Evolutionary conservation across 2,797 vertebrate species (phyloP).

Genomic region (Argya squamiceps): DNA sequence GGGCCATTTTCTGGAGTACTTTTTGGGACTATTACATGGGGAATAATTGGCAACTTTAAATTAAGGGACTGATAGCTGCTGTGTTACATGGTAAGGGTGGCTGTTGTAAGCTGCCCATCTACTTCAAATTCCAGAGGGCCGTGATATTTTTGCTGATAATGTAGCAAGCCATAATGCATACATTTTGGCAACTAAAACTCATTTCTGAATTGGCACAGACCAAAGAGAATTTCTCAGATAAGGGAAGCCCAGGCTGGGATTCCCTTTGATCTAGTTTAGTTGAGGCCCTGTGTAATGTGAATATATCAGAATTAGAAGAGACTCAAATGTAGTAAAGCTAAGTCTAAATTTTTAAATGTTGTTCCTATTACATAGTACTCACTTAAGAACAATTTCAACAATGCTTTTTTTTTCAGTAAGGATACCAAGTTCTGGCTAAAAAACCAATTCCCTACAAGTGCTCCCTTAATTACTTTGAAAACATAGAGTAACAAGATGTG

Average conservation of each 20-base stretch:
- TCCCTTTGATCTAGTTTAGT: neutral
- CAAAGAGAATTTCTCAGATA: neutral
- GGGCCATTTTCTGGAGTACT: slow-evolving; percentile 19
- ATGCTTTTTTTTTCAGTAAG: neutral
- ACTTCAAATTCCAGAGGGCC: neutral
- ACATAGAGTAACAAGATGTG: slow-evolving; percentile 14
- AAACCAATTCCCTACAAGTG: neutral
- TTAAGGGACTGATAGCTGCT: neutral
- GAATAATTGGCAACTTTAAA: slow-evolving; percentile 24
- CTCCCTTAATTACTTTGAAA: slow-evolving; percentile 38
- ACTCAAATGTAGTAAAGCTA: neutral
- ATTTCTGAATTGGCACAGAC: neutral
- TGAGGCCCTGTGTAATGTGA: neutral
- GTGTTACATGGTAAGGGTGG: neutral
- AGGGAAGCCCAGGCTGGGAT: neutral
- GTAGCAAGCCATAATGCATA: neutral
- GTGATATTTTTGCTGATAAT: neutral
- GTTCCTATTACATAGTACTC: neutral
- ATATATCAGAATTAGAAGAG: neutral
- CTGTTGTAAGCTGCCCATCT: neutral
- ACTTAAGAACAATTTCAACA: neutral
- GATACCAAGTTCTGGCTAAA: neutral
- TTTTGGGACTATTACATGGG: neutral
- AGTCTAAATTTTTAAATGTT: neutral
- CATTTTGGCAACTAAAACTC: neutral